Percentiles rank a stretch among this genome's conserved stretches.
Evolutionary conservation across 1,140 invertebrate species (phyloP).

Genomic region (Tetramorium simillimum): DNA sequence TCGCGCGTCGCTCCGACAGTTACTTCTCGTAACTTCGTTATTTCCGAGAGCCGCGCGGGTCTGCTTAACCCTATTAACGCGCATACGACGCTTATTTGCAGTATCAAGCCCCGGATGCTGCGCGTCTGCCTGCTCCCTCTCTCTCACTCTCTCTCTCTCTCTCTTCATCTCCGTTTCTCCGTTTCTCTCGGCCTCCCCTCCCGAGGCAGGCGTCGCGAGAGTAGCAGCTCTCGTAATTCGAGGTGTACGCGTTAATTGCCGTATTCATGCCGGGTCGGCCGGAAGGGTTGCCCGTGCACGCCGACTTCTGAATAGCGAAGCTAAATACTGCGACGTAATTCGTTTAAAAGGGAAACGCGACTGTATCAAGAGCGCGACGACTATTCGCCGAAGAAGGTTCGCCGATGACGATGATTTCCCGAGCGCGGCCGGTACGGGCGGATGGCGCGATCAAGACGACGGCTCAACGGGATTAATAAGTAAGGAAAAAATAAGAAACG

Average conservation of each 20-base stretch:
- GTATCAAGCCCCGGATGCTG: constrained; percentile 39
- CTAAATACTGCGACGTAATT: constrained; percentile 83
- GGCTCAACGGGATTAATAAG: background rate
- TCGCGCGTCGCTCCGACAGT: constrained; percentile 63
- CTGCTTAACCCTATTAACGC: constrained; percentile 75
- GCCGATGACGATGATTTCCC: background rate
- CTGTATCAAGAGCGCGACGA: constrained; percentile 66
- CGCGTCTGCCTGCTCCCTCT: background rate
- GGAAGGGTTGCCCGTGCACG: constrained; percentile 80
- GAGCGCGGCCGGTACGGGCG: background rate
- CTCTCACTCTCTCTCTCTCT: background rate
- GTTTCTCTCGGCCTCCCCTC: constrained; percentile 21
- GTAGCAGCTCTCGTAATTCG: constrained; percentile 75
- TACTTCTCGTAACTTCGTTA: constrained; percentile 78
- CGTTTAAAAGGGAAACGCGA: constrained; percentile 74
- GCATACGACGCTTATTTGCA: constrained; percentile 72
- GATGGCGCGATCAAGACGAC: background rate
- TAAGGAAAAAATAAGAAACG: background rate
- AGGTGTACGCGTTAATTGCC: constrained; percentile 82
- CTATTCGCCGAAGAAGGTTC: constrained; percentile 69
- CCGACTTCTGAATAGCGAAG: constrained; percentile 82
- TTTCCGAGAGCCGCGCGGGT: constrained; percentile 65
- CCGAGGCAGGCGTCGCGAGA: constrained; percentile 46
- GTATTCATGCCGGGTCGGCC: constrained; percentile 79
- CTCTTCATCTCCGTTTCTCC: constrained; percentile 25